Percentiles rank a stretch among this genome's conserved stretches.
These are phyloP conservation scores for Borostomias antarcticus DNA, from an alignment of 2,797 vertebrate genomes.

Conservation along the genomic window DNA sequence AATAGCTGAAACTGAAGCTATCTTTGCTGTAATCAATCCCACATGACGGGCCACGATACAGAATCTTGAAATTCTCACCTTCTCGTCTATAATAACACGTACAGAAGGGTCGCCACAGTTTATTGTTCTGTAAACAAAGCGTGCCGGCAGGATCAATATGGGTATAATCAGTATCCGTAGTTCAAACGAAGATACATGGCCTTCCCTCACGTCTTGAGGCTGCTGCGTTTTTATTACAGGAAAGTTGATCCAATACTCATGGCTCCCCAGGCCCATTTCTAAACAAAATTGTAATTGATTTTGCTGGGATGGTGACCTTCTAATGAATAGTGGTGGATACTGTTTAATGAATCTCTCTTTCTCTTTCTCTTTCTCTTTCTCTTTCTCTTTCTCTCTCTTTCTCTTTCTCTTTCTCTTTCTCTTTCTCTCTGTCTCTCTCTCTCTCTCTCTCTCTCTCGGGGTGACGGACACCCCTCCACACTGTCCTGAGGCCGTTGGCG, in stretches of 20 bases:
- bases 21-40: background rate
- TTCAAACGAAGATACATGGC: background rate
- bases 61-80: background rate
- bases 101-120: background rate
- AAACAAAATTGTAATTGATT: conserved; percentile 24
- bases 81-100: background rate
- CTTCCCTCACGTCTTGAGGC: background rate
- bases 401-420: conserved; percentile 39
- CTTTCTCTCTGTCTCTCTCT: background rate
- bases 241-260: background rate
- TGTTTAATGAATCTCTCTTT: conserved; percentile 18
- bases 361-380: conserved; percentile 5
- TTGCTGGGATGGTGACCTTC: conserved; percentile 8
- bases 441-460: too few species aligned
- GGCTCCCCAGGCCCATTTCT: background rate
- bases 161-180: background rate
- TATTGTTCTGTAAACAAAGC: background rate
- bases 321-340: conserved; percentile 17
- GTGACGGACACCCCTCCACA: too few species aligned
- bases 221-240: background rate
- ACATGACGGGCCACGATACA: background rate
- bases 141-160: background rate
- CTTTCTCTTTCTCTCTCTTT: conserved; percentile 25
- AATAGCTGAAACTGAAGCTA: background rate
- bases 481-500: too few species aligned